Base-by-base conservation (phyloP, 2,797 vertebrate species). In the Dryobates pubescens region DNA sequence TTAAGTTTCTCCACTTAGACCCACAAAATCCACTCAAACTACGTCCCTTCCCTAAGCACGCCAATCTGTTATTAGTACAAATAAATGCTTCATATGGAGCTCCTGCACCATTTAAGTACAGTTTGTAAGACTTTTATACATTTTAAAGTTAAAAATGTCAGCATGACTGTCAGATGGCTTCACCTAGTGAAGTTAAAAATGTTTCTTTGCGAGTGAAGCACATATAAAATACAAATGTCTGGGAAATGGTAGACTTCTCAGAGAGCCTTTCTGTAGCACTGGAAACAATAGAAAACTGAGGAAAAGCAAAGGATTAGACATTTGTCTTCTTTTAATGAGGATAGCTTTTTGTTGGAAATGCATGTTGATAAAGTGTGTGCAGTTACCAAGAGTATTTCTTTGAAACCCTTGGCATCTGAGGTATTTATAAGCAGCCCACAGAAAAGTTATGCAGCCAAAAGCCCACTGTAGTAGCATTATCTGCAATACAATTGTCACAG, bases 311-410 rank as follows among this genome's bases (percentile, higher is more conserved):
- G 49, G 79, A 64, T 95, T 95, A 89, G 36, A 80, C 3, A 5
- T 73, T 82, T 96, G 36, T 61, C 43, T 93, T 85, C 84, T 85
- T 95, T 94, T 89, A 96, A 92, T 36, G 76, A 95, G 38, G 69
- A 61, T 78, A 91, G 23, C 3, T 54, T 94, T 94, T 94, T 94
- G 34, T 65, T 93, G 88, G 96, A 94, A 97, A 85, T 75, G 82
- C 80, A 64, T 73, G 6, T 45, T 96, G 76, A 89, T 93, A 88
- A 80, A 86, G 59, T 76, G 10, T 6, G 45, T 32, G 32, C 36
- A 82, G 68, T 94, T 95, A 70, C 59, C 34, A 93, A 29, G 67
- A 82, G 78, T 93, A 94, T 69, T 95, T 95, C 43, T 97, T 96
- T 95, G 83, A 96, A 93, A 53, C 34, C 63, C 17, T 92, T 95